Base-by-base conservation (phyloP, 2,888 invertebrate species). In the Drosophila ustulata region DNA sequence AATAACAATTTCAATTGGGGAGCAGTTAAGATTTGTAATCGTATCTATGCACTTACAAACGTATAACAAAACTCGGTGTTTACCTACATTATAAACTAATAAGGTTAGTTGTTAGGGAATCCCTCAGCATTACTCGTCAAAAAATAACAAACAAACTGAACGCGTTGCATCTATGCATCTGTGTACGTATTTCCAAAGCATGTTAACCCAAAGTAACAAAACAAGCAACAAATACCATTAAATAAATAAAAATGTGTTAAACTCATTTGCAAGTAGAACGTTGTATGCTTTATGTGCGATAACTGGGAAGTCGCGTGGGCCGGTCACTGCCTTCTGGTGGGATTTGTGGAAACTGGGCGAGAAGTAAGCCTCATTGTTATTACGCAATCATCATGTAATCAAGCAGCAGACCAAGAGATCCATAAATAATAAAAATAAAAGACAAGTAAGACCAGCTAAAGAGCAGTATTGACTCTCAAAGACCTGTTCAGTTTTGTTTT, bases 381-480 rank as follows among this genome's bases (percentile, higher is more conserved):
- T 83, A 87, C 71, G 89, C 69, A 88, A 83, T 78, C 64, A 63
- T 84, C 88, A 87, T 73, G 89, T 71, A 88, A 83, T 78, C 64
- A 61, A 55, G 41, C 55, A 51, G 46, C 45, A 9, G 34, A n/a
- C 34, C 30, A 18, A 66, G 55, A 67, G 47, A 32, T 56, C 66
- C 72, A 70, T 57, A 71, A 59, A 47, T 47, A 68, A 63, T 53
- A 64, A 45, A 68, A 64, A 30, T 4, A 55, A 63, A 61, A 62
- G 55, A 55, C 32, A 3, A 32, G 9, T 3, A 32, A 32, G 8
- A 8, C 7, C 9, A 3, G 32, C 3, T 8, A 9, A 0, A 3
- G 0, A 8, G 8, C 9, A 32, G 32, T 9, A 1, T 32, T 9
- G 9, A 32, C 32, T 8, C 3, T 9, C 7, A 32, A 9, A 32